Conservation (phyloP, 2,113 vertebrate genomes). For the Cinclus mexicanus region DNA sequence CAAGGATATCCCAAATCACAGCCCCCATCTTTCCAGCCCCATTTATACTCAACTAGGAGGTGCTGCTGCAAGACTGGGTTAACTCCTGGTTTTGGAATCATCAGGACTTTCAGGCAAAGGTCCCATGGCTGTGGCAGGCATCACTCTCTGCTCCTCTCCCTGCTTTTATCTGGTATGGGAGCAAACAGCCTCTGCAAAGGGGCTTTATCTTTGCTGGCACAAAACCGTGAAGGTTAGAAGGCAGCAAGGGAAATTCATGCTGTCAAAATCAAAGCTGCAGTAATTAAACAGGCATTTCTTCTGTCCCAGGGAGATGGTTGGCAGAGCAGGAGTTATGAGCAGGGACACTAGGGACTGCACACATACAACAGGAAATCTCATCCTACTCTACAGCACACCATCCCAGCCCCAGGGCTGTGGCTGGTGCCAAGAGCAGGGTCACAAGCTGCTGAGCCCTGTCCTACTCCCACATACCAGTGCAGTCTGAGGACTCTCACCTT, state of each 20-base stretch:
- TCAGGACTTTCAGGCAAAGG: not conserved
- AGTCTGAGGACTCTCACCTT: not conserved
- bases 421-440: not conserved
- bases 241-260: not conserved
- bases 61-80: not conserved
- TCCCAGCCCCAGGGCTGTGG: not conserved
- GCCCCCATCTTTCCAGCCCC: not conserved
- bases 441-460: not conserved
- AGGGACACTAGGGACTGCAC: not conserved
- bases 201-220: conserved; percentile 15
- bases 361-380: accelerated
- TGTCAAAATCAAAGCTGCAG: not conserved
- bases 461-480: accelerated
- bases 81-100: not conserved
- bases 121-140: accelerated
- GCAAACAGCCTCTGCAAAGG: not conserved
- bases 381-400: accelerated
- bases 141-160: not conserved
- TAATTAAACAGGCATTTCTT: not conserved
- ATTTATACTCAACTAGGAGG: accelerated
- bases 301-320: not conserved
- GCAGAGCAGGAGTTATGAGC: not conserved
- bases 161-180: not conserved
- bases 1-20: not conserved
- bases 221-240: not conserved